These are phyloP conservation scores for Parotocinclus haroldoi DNA, from an alignment of 2,797 vertebrate species.

Conservation along the genomic window DNA sequence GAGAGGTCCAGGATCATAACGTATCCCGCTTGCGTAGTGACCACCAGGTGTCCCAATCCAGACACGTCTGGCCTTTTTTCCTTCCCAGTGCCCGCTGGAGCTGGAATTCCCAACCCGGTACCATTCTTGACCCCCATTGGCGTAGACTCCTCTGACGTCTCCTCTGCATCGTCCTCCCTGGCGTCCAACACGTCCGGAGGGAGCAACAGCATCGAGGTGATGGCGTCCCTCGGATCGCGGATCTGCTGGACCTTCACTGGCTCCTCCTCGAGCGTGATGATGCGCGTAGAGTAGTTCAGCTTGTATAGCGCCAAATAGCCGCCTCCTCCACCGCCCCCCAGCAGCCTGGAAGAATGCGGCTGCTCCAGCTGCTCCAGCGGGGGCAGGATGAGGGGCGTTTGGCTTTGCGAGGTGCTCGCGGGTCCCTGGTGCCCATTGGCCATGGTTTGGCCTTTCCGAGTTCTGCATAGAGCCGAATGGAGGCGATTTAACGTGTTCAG, in stretches of 20 bases:
- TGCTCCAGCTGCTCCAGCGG: constrained; percentile 64
- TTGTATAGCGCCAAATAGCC: constrained; percentile 96
- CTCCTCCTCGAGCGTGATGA: constrained; percentile 95
- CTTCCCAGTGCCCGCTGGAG: constrained; percentile 37
- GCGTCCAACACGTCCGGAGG: constrained; percentile 93
- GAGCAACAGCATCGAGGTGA: constrained; percentile 94
- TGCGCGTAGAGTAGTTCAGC: constrained; percentile 94
- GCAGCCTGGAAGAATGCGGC: constrained; percentile 61
- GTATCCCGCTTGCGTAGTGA: constrained; percentile 93
- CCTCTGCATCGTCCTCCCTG: constrained; percentile 93
- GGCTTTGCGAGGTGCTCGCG: constrained; percentile 75
- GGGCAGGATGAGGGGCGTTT: constrained; percentile 77
- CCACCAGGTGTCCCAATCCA: constrained; percentile 80
- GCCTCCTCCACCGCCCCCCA: constrained; percentile 77
- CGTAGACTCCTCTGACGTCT: constrained; percentile 82
- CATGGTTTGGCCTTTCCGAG: constrained; percentile 81
- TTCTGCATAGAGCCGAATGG: constrained; percentile 92
- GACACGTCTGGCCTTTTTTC: constrained; percentile 51
- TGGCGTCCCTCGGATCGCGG: constrained; percentile 89
- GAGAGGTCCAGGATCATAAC: constrained; percentile 97
- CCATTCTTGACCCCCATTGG: constrained; percentile 75
- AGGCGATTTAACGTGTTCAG: constrained; percentile 98
- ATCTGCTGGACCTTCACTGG: constrained; percentile 96
- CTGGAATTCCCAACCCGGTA: not conserved
- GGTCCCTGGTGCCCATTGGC: constrained; percentile 79